Evolutionary conservation across 2,797 vertebrate species (phyloP).

Genomic region (Notoglanidium macrostoma): DNA sequence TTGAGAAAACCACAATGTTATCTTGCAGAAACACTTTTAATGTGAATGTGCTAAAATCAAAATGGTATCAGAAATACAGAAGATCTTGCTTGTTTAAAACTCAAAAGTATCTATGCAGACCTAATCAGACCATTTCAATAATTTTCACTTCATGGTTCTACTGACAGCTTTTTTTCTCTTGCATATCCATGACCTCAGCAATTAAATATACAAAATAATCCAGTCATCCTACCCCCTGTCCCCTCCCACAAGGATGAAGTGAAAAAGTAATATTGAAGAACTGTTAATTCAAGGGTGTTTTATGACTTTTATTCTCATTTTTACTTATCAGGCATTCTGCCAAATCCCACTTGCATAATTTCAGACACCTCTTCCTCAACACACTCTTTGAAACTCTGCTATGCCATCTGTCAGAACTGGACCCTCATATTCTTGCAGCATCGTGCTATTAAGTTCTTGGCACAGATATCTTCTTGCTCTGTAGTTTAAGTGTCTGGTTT

Average conservation of each 20-base stretch:
- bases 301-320: conserved; percentile 40
- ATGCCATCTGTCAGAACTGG: conserved; percentile 63
- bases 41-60: neutral
- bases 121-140: neutral
- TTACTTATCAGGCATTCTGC: conserved; percentile 47
- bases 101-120: neutral
- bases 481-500: conserved; percentile 46
- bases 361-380: conserved; percentile 54
- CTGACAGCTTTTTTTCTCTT: neutral
- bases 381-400: conserved; percentile 26
- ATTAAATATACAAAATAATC: conserved; percentile 29
- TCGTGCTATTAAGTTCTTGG: conserved; percentile 51
- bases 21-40: neutral
- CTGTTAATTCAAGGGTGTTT: conserved; percentile 41
- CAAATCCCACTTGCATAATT: conserved; percentile 58
- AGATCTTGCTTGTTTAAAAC: neutral
- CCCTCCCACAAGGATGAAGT: neutral
- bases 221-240: neutral
- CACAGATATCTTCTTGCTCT: conserved; percentile 37
- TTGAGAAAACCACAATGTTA: neutral
- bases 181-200: neutral
- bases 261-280: conserved; percentile 38
- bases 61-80: neutral
- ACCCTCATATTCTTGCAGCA: conserved; percentile 44
- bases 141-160: neutral